A percentile compares a stretch with the other conserved stretches of the same genome.
Evolutionary conservation across 2,888 invertebrate genomes (phyloP).

Genomic region (Drosophila meridionalis): DNA sequence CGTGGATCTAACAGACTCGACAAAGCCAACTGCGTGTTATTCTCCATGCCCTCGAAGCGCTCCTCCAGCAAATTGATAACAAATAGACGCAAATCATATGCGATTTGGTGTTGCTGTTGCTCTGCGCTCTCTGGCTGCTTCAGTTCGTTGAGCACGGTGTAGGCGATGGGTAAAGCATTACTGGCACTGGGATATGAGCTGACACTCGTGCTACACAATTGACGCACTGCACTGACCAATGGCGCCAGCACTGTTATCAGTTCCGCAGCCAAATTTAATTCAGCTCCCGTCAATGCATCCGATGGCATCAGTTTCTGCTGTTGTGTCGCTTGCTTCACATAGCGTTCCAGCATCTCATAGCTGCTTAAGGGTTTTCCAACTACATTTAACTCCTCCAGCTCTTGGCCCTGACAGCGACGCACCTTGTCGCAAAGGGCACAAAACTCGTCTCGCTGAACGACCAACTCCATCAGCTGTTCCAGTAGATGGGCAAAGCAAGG

Average conservation of each 20-base stretch:
- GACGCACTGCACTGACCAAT: constrained; percentile 46
- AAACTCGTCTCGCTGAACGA: constrained; percentile 41
- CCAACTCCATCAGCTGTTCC: constrained; percentile 29
- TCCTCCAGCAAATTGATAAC: constrained; percentile 42
- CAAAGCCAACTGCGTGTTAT: constrained; percentile 42
- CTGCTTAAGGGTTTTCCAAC: constrained; percentile 24
- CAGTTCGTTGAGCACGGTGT: constrained; percentile 48
- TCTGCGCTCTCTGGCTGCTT: constrained; percentile 33
- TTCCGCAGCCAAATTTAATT: constrained; percentile 39
- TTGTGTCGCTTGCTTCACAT: constrained; percentile 22
- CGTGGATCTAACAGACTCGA: constrained; percentile 57
- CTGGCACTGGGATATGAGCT: constrained; percentile 46
- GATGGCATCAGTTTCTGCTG: constrained; percentile 11
- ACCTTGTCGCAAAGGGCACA: constrained; percentile 39
- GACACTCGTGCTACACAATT: constrained; percentile 27
- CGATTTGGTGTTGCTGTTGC: constrained; percentile 34
- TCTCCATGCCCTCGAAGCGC: constrained; percentile 46
- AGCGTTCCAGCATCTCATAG: constrained; percentile 45
- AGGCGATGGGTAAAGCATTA: constrained; percentile 48
- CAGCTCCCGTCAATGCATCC: constrained; percentile 29
- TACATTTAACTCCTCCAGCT: constrained; percentile 16
- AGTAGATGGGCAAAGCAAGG: constrained; percentile 53
- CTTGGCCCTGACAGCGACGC: constrained; percentile 11
- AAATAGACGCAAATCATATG: constrained; percentile 52
- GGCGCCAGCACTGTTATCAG: constrained; percentile 43